These are phyloP conservation scores for Dasyornis broadbenti DNA, from an alignment of 2,113 vertebrate species.

Conservation along the genomic window DNA sequence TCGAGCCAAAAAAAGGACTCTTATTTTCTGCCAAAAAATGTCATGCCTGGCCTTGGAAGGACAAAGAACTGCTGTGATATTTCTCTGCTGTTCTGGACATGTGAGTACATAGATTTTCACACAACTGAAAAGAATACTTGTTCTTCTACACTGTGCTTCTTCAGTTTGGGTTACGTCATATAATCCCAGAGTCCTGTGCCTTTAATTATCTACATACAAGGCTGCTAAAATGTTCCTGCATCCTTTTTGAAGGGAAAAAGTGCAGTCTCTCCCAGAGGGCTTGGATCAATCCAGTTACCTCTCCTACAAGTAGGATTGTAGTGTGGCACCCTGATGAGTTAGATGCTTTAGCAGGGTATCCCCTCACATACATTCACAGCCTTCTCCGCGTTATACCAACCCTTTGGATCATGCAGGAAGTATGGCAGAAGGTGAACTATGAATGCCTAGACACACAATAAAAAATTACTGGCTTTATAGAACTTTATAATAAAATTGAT, in stretches of 20 bases:
- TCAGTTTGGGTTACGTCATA: background rate
- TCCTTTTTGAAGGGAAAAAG: background rate
- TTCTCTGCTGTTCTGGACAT: background rate
- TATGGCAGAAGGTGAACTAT: background rate
- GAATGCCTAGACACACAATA: background rate
- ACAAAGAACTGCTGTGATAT: background rate
- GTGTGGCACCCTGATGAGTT: background rate
- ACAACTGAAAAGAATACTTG: background rate
- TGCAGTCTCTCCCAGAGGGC: background rate
- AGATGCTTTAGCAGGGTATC: background rate
- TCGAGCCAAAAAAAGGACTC: background rate
- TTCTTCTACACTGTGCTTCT: background rate
- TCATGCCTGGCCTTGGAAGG: background rate
- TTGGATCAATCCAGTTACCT: background rate
- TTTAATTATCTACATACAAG: background rate
- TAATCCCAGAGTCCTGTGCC: background rate
- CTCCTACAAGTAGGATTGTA: background rate
- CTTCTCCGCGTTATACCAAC: rapidly evolving
- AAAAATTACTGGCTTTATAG: background rate
- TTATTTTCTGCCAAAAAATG: background rate
- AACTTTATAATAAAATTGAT: background rate
- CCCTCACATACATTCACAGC: background rate
- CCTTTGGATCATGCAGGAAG: background rate
- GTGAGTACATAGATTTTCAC: background rate
- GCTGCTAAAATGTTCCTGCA: background rate